phyloP scores from a whole-genome alignment of 2,888 invertebrate species.

The Scrobipalpa costella region DNA sequence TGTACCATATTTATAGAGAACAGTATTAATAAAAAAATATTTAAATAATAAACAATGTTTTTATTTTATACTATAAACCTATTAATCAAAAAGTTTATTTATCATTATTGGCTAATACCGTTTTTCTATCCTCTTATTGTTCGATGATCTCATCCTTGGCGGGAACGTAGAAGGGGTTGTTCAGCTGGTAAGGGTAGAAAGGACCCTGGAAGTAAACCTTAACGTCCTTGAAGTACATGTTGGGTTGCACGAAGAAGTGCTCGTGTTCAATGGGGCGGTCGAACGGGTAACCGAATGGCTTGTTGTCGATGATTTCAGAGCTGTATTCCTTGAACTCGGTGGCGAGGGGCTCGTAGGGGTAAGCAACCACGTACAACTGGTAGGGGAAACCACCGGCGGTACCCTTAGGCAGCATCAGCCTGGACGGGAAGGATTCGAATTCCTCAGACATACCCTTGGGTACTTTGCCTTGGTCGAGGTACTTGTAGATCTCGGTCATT shows the following conservation, averaged over 20 bases:
- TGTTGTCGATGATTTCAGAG: conserved; percentile 68
- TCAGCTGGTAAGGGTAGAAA: conserved; percentile 25
- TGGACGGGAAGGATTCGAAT: conserved; percentile 83
- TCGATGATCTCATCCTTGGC: conserved; percentile 26
- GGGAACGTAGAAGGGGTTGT: conserved; percentile 26
- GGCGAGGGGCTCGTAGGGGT: conserved; percentile 72
- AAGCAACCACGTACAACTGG: conserved; percentile 83
- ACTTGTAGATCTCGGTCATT: conserved; percentile 80
- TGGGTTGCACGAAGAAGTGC: conserved; percentile 75
- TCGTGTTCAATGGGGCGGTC: conserved; percentile 73
- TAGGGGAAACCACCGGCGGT: conserved; percentile 83
- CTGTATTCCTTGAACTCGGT: conserved; percentile 51
- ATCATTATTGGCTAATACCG: no score
- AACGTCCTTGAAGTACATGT: conserved; percentile 83
- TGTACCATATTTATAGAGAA: no score
- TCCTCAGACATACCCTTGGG: conserved; percentile 76
- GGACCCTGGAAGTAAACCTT: conserved; percentile 64
- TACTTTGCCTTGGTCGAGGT: conserved; percentile 77
- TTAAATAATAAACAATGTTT: no score
- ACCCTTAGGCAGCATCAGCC: conserved; percentile 87
- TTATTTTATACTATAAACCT: no score
- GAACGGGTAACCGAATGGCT: conserved; percentile 81
- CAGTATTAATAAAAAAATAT: no score
- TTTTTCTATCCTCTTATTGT: conserved; percentile 27
- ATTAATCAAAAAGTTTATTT: no score